A percentile compares a stretch with the other conserved stretches of the same genome.
Conservation (phyloP, 2,797 vertebrate species). For the Sylvia borin region DNA sequence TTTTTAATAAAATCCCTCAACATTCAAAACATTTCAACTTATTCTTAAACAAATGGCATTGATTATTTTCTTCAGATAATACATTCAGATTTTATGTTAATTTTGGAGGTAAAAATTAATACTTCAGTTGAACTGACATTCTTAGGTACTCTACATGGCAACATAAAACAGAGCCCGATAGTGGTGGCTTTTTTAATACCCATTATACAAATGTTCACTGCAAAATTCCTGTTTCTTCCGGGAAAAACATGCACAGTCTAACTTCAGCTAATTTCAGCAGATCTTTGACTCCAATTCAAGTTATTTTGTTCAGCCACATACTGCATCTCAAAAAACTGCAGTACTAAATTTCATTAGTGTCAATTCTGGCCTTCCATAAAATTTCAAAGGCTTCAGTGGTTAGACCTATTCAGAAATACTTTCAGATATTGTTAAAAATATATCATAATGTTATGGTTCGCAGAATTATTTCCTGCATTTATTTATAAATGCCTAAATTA, state of each 20-base stretch:
- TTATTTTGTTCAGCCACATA: background rate
- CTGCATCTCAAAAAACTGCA: background rate
- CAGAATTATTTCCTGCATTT: background rate
- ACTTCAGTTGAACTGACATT: background rate
- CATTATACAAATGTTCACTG: background rate
- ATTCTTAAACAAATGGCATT: background rate
- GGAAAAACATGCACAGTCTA: background rate
- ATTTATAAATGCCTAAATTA: background rate
- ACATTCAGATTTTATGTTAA: background rate
- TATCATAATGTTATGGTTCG: background rate
- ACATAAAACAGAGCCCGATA: background rate
- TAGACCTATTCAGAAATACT: background rate
- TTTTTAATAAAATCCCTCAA: background rate
- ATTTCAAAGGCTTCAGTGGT: background rate
- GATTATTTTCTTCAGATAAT: background rate
- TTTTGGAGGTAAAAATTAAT: background rate
- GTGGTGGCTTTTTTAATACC: background rate
- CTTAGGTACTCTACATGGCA: background rate
- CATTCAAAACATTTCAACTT: background rate
- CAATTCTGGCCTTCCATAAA: background rate
- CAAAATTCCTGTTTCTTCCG: background rate
- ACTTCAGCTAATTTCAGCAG: background rate
- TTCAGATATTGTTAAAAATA: background rate
- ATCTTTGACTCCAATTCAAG: background rate
- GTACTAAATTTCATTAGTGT: background rate